Conservation (phyloP, 2,113 vertebrate genomes). For the Ursus arctos region DNA sequence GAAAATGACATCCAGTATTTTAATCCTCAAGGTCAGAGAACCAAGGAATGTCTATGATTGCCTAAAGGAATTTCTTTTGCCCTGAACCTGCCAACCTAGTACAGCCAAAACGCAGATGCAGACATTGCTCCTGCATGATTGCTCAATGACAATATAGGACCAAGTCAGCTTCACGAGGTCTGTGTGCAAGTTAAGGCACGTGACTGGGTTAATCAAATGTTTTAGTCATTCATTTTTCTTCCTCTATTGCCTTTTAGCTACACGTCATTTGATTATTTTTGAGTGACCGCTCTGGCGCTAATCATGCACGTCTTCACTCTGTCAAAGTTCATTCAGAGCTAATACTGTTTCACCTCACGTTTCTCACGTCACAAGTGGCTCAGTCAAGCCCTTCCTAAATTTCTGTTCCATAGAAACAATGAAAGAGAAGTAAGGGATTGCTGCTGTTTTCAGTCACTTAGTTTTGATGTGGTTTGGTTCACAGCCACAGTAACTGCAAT, state of each 20-base stretch:
- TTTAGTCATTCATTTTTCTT: conserved; percentile 14
- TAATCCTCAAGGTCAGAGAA: not conserved
- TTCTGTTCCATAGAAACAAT: not conserved
- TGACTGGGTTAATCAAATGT: not conserved
- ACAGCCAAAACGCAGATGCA: not conserved
- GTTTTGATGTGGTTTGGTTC: not conserved
- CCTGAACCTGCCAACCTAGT: not conserved
- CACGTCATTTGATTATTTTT: not conserved
- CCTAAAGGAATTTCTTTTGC: not conserved
- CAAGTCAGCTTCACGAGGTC: not conserved
- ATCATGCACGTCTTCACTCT: not conserved
- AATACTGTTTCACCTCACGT: not conserved
- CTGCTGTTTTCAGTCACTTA: not conserved
- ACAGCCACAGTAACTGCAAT: not conserved
- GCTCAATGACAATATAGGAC: not conserved
- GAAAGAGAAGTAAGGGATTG: not conserved
- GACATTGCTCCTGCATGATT: not conserved
- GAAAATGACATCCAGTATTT: not conserved
- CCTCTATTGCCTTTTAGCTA: not conserved
- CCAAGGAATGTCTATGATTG: not conserved
- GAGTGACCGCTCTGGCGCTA: not conserved
- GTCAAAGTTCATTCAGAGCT: not conserved
- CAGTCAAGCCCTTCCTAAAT: not conserved
- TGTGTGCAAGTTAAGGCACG: not conserved
- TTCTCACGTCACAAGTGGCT: not conserved